These are phyloP conservation scores for Cyrtodaria siliqua DNA, from an alignment of 2,888 invertebrate genomes.

Conservation along the genomic window DNA sequence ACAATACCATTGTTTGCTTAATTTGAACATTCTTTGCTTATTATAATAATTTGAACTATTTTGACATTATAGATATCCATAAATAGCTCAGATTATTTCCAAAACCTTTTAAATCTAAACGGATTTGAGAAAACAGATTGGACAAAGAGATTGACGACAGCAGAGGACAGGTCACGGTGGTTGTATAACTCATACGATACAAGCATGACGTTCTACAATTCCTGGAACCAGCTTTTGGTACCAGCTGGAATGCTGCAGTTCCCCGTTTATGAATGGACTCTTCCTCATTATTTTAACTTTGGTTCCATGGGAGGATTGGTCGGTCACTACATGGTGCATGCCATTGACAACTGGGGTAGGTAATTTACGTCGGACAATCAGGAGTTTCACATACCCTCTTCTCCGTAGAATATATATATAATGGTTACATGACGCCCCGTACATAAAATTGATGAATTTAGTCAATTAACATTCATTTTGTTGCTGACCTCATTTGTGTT, in stretches of 20 bases:
- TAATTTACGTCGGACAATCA: no score
- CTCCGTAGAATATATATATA: no score
- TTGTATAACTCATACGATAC: constrained; percentile 70
- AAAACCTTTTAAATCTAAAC: constrained; percentile 87
- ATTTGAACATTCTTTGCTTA: no score
- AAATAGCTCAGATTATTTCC: constrained; percentile 87
- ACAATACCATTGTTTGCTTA: no score
- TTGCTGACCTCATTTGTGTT: no score
- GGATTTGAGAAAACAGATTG: constrained; percentile 85
- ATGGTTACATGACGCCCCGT: no score
- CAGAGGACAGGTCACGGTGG: constrained; percentile 73
- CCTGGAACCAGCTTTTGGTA: constrained; percentile 81
- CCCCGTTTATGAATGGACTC: constrained; percentile 78
- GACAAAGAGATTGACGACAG: constrained; percentile 64
- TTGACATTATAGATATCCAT: constrained; percentile 87
- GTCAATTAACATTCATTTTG: no score
- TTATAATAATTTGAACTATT: no score
- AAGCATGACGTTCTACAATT: constrained; percentile 69
- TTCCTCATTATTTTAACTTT: constrained; percentile 79
- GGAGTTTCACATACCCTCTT: no score
- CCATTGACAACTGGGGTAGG: constrained; percentile 80
- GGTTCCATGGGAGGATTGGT: constrained; percentile 79
- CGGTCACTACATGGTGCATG: constrained; percentile 74
- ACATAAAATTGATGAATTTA: no score
- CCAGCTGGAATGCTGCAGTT: constrained; percentile 81